Evolutionary conservation across 2,797 vertebrate genomes (phyloP).

Genomic region (Acanthurus leucopareius): DNA sequence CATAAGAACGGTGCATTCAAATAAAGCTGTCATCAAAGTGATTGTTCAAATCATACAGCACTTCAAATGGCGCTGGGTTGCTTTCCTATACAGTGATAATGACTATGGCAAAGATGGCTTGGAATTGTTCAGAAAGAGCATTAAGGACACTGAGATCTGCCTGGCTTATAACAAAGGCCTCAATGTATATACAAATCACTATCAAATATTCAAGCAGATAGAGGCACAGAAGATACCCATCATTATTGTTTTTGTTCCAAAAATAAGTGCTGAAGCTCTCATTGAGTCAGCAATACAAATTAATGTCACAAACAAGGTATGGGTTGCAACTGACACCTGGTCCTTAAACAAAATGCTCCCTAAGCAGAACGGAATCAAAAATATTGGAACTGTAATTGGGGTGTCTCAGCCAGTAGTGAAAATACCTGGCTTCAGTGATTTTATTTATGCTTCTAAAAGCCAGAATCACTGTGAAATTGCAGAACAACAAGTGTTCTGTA

Average conservation of each 20-base stretch:
- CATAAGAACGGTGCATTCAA: conserved; percentile 86
- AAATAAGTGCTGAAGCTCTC: conserved; percentile 45
- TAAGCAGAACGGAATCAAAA: conserved; percentile 73
- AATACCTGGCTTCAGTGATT: conserved; percentile 81
- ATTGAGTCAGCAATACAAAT: conserved; percentile 80
- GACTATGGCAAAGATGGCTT: conserved; percentile 77
- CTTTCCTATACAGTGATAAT: conserved; percentile 80
- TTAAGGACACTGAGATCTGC: conserved; percentile 72
- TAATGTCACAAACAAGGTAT: conserved; percentile 86
- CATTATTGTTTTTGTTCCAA: conserved; percentile 81
- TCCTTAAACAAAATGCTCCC: conserved; percentile 70
- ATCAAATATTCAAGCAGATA: conserved; percentile 69
- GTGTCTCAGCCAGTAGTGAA: conserved; percentile 70
- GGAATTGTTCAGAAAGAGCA: conserved; percentile 71
- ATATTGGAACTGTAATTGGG: conserved; percentile 86
- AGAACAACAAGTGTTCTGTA: conserved; percentile 50
- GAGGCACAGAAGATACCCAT: conserved; percentile 59
- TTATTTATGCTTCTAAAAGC: conserved; percentile 52
- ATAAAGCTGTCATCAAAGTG: conserved; percentile 80
- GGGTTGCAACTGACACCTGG: conserved; percentile 89
- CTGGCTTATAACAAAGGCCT: conserved; percentile 83
- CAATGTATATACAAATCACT: neutral
- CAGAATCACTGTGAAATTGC: neutral
- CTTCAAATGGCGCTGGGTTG: conserved; percentile 91
- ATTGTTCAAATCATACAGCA: conserved; percentile 82